Evolutionary conservation across 2,888 invertebrate species (phyloP), one percentile per base, ranked within the genome.

Genomic region (Eupithecia tripunctaria): DNA sequence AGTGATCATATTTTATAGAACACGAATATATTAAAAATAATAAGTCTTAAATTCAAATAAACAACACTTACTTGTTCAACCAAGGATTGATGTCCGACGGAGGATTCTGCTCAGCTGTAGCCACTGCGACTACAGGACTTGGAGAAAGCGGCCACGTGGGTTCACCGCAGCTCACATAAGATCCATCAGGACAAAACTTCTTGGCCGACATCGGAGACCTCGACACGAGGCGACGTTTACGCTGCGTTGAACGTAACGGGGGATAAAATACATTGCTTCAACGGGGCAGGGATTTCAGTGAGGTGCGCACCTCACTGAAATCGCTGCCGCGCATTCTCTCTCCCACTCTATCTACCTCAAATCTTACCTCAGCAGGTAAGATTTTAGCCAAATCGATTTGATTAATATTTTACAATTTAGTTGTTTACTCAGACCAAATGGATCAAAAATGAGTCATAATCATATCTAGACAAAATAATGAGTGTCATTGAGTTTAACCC

Each of bases 61-160:
- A 56, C 5, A 8, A 41, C 38, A 64, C 78, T 80, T 76, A 93
- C 94, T 88, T 90, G 77, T 84, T 89, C 0, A 94, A 84, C 94
- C 94, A 94, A 56, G 89, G 90, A 69, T 89, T 90, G 2, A 94
- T 76, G 38, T 93, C 93, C 0, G 93, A 88, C 1, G 93, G 89
- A 0, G 92, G 89, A 3, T 86, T 86, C 62, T 86, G 86, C 0
- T 78, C 60, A 43, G 76, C 41, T 25, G 78, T 73, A 6, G 73
- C 73, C 64, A 74, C 72, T 32, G 80, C 73, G 47, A 82, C 80
- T 10, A 64, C 25, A n/a, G 82, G 77, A 18, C 82, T 72, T 70
- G 8, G 86, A 76, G 51, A 78, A 79, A 15, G 82, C 78, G 8
- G 84, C 76, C n/a, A 79, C 68, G 86, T 85, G 84, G 67, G 18